Evolutionary conservation across 2,113 vertebrate species (phyloP).

Genomic region (Herpetotheres cachinnans): DNA sequence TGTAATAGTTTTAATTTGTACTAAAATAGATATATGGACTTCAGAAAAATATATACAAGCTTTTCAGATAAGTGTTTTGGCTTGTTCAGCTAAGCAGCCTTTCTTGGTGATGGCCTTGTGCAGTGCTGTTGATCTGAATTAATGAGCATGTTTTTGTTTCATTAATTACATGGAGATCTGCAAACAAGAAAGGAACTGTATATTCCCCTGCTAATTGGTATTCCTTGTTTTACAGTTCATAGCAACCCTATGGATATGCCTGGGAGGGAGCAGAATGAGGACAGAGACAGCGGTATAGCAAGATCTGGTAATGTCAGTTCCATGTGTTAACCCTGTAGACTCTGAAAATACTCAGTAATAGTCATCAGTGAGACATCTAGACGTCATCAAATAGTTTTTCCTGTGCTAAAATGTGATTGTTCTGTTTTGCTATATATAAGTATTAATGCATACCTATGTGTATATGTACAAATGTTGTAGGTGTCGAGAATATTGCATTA

Average conservation of each 20-base stretch:
- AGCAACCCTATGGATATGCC: slow-evolving; percentile 99
- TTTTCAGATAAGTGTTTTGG: slow-evolving; percentile 31
- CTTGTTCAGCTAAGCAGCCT: slow-evolving; percentile 77
- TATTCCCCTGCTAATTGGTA: slow-evolving; percentile 60
- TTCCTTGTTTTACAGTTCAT: slow-evolving; percentile 83
- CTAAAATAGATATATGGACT: not conserved
- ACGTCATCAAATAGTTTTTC: not conserved
- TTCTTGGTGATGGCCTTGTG: slow-evolving; percentile 77
- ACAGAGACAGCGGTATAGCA: slow-evolving; percentile 96
- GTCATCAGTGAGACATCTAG: not conserved
- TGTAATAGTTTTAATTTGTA: not conserved
- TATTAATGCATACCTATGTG: not conserved
- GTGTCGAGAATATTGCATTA: not conserved
- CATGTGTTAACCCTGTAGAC: not conserved
- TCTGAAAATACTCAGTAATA: not conserved
- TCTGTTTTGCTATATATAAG: not conserved
- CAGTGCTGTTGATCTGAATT: slow-evolving; percentile 69
- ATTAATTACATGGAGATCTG: slow-evolving; percentile 59
- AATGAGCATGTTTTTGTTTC: slow-evolving; percentile 79
- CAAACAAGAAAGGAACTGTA: slow-evolving; percentile 17
- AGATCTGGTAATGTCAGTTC: slow-evolving; percentile 86
- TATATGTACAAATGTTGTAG: rapidly evolving
- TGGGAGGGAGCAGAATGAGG: slow-evolving; percentile 86
- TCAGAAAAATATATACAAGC: not conserved
- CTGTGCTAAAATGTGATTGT: not conserved